phyloP scores from a whole-genome alignment of 2,797 vertebrate genomes.

The Phataginus tricuspis region DNA sequence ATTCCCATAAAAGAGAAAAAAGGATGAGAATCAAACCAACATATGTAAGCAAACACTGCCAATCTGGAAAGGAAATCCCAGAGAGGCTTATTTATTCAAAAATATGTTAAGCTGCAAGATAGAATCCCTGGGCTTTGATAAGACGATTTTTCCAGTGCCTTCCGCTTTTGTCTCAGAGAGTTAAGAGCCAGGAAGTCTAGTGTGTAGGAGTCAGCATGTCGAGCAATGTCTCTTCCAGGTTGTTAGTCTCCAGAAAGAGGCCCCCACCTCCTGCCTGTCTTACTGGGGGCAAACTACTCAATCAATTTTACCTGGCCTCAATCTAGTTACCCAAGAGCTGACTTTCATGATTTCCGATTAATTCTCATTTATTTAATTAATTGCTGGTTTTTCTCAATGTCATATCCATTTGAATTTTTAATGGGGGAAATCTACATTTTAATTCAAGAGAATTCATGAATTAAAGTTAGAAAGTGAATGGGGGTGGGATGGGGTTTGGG shows the following conservation, averaged over 20 bases:
- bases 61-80: conserved; percentile 21
- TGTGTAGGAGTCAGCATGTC: not conserved
- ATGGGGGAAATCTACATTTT: not conserved
- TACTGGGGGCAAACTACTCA: not conserved
- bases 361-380: not conserved
- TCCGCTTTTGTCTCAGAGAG: not conserved
- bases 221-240: not conserved
- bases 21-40: conserved; percentile 8
- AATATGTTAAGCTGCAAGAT: not conserved
- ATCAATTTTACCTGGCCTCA: not conserved
- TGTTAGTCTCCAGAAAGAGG: not conserved
- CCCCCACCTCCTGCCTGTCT: not conserved
- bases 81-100: not conserved
- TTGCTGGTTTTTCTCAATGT: not conserved
- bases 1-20: not conserved
- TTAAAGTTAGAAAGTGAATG: not conserved
- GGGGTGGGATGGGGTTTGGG: not conserved
- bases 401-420: not conserved
- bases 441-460: not conserved
- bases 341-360: not conserved
- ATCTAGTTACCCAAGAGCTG: not conserved
- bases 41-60: not conserved
- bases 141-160: not conserved
- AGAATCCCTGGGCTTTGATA: conserved; percentile 42
- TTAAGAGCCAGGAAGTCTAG: not conserved